phyloP scores from a whole-genome alignment of 1,140 invertebrate species.

The Pseudomyrmex concolor region DNA sequence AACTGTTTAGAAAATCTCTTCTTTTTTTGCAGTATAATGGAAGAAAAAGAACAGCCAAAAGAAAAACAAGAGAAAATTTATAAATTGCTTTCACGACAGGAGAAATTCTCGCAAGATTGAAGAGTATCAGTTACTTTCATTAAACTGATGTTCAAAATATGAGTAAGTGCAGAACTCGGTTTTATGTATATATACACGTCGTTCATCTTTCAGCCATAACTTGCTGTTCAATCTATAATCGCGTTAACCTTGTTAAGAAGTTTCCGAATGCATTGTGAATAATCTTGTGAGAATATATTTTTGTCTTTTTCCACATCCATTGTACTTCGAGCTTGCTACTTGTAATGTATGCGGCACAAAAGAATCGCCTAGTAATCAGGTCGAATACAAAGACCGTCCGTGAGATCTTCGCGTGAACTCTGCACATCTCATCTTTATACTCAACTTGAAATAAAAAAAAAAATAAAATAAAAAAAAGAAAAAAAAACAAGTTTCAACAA shows the following conservation, averaged over 20 bases:
- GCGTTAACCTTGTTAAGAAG: constrained; percentile 1
- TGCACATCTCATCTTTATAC: too few species aligned
- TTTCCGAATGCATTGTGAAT: constrained; percentile 17
- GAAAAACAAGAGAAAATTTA: background rate
- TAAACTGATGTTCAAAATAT: background rate
- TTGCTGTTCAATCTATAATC: constrained; percentile 15
- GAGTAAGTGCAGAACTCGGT: background rate
- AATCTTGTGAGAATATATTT: background rate
- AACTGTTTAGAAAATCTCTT: background rate
- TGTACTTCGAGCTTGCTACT: background rate
- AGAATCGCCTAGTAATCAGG: background rate
- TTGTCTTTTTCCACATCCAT: background rate
- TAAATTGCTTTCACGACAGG: too few species aligned
- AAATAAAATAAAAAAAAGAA: too few species aligned
- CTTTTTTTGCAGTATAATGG: background rate
- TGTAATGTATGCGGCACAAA: background rate
- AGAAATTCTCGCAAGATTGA: background rate
- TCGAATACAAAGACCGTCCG: background rate
- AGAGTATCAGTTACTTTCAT: constrained; percentile 17
- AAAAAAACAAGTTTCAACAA: too few species aligned
- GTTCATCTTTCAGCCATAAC: background rate
- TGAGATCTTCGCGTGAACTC: background rate
- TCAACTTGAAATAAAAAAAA: too few species aligned
- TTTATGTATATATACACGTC: background rate
- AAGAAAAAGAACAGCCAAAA: background rate